These are phyloP conservation scores for Hymenochirus boettgeri DNA, from an alignment of 2,113 vertebrate genomes.

Conservation along the genomic window DNA sequence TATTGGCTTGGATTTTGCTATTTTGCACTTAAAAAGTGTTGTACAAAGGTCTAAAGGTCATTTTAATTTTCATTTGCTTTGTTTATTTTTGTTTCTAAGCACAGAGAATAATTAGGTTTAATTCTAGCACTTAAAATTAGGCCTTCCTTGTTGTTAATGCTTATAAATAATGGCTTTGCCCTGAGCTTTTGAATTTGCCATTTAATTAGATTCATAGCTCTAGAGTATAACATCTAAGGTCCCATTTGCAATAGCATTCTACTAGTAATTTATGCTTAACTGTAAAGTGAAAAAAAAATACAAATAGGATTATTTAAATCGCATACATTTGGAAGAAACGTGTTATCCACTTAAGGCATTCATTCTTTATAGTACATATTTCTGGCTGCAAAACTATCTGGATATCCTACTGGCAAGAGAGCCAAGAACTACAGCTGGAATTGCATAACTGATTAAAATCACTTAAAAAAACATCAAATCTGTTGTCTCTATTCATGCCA, in stretches of 20 bases:
- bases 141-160: constrained; percentile 27
- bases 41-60: background rate
- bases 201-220: constrained; percentile 23
- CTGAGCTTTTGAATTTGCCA: constrained; percentile 16
- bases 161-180: constrained; percentile 8
- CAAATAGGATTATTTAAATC: constrained; percentile 19
- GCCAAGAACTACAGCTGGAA: constrained; percentile 1
- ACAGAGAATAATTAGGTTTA: constrained; percentile 24
- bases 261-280: constrained; percentile 13
- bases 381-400: constrained; percentile 13
- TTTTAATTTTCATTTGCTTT: constrained; percentile 2
- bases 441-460: background rate
- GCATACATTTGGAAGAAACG: constrained; percentile 8
- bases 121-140: constrained; percentile 16
- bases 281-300: constrained; percentile 7
- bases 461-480: background rate
- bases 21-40: constrained; percentile 1
- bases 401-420: constrained; percentile 14
- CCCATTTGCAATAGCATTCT: constrained; percentile 11
- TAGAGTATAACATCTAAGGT: constrained; percentile 25
- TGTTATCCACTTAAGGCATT: constrained; percentile 8
- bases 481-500: no score
- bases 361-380: constrained; percentile 10
- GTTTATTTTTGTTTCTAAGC: constrained; percentile 27
- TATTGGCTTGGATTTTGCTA: no score